Evolutionary conservation across 2,797 vertebrate species (phyloP).

Genomic region (Pyrocephalus nanus): DNA sequence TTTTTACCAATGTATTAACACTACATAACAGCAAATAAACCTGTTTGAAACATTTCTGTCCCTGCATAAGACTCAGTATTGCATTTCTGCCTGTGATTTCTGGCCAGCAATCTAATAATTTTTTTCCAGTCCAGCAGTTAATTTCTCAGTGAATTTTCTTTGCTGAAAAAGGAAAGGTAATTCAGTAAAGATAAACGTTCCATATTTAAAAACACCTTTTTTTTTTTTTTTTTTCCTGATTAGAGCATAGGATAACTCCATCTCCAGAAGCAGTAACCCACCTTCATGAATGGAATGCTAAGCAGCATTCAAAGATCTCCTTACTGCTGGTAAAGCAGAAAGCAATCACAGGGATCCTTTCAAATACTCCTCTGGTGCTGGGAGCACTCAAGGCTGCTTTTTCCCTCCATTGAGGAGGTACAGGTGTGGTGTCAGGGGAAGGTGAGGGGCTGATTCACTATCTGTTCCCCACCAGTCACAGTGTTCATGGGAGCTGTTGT

Average conservation of each 20-base stretch:
- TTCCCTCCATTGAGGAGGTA: neutral
- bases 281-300: neutral
- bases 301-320: neutral
- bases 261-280: neutral
- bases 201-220: neutral
- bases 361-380: neutral
- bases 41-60: neutral
- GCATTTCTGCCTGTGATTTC: neutral
- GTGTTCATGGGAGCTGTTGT: fast-evolving
- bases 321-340: neutral
- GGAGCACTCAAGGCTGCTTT: neutral
- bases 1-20: neutral
- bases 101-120: neutral
- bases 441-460: neutral
- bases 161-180: neutral
- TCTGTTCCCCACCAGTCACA: neutral
- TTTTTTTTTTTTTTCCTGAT: neutral
- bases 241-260: neutral
- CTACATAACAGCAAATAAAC: neutral
- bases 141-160: neutral
- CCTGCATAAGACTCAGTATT: neutral
- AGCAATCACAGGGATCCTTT: neutral
- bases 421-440: fast-evolving
- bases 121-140: neutral
- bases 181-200: neutral